Evolutionary conservation across 2,113 vertebrate species (phyloP).

Genomic region (Arvicanthis niloticus): DNA sequence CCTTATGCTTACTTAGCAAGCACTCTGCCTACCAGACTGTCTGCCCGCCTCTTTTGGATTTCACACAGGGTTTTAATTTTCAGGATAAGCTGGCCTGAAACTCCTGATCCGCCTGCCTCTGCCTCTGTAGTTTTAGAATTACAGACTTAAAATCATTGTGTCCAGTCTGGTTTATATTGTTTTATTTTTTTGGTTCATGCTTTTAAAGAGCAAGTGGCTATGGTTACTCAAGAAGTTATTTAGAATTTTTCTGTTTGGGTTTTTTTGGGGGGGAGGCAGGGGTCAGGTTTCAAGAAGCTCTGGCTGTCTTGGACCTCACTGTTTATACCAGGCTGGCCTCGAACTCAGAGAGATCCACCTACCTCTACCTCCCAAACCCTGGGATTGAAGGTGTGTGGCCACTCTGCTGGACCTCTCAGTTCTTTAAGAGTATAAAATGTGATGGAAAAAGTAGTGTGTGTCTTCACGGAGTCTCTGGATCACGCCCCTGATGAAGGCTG

Average conservation of each 20-base stretch:
- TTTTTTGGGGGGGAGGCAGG: too few species aligned
- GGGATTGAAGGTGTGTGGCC: background rate
- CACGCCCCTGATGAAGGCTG: background rate
- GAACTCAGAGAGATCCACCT: background rate
- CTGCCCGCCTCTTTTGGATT: background rate
- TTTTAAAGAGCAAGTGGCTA: background rate
- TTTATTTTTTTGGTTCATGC: background rate
- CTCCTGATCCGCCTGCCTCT: background rate
- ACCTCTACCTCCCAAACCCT: background rate
- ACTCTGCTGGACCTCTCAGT: background rate
- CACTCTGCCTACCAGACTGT: background rate
- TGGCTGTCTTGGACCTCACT: background rate
- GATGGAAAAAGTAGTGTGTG: background rate
- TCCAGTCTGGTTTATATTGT: background rate
- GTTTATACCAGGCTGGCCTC: background rate
- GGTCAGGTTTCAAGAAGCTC: background rate
- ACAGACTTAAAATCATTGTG: background rate
- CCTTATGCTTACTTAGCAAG: background rate
- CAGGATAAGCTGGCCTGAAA: background rate
- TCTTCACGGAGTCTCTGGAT: background rate
- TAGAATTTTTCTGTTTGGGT: background rate
- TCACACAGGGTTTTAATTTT: background rate
- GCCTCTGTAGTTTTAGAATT: background rate
- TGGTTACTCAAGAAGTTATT: background rate
- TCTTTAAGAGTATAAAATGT: background rate